phyloP scores from a whole-genome alignment of 2,113 vertebrate species.

The Podarcis cretensis region DNA sequence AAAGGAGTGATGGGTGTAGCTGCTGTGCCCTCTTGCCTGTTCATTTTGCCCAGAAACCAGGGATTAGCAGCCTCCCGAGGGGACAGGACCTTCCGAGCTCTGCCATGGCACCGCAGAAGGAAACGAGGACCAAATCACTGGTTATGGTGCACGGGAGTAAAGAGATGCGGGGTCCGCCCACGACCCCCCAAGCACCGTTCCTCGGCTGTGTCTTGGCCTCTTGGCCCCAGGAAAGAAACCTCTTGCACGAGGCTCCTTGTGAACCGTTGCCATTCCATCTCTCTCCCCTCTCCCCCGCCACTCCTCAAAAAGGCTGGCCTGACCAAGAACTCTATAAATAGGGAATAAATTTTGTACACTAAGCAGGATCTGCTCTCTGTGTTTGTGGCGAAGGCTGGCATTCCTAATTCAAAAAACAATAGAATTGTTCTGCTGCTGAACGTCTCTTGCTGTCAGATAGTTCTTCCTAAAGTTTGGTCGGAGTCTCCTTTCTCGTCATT shows the following conservation, averaged over 20 bases:
- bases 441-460: no score
- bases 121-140: neutral
- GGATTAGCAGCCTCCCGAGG: accelerated
- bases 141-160: neutral
- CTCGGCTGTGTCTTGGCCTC: no score
- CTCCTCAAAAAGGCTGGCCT: neutral
- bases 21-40: no score
- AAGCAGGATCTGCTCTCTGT: neutral
- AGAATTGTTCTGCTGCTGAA: no score
- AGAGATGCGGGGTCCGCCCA: no score
- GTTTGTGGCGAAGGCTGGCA: neutral
- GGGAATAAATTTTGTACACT: neutral
- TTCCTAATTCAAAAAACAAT: neutral
- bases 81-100: neutral
- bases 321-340: neutral
- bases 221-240: neutral
- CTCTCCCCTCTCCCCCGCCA: no score
- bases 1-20: neutral
- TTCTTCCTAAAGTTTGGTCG: no score
- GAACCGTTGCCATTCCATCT: neutral
- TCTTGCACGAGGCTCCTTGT: no score
- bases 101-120: neutral
- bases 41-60: neutral
- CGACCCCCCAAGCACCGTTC: accelerated
- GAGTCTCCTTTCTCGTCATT: no score